Evolutionary conservation across 2,797 vertebrate species (phyloP), one percentile per base, ranked within the genome.

Genomic region (Astyanax mexicanus): DNA sequence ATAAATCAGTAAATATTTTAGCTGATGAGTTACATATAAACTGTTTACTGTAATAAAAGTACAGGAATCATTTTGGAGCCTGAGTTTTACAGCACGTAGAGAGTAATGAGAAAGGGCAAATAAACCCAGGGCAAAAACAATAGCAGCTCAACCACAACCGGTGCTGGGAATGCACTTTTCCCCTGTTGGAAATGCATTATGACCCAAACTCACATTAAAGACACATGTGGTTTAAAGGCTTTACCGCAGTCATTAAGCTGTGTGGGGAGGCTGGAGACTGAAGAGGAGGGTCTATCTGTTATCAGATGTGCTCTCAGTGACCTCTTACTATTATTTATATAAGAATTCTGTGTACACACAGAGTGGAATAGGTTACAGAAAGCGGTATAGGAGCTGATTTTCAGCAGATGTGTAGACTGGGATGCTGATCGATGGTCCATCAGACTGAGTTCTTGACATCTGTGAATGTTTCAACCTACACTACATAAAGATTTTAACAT

Each of bases 41-140:
- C n/a, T 11, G 11, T 75, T 75, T 61, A 29, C 40, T 47, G 25
- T 79, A 80, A 72, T 57, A 49, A 49, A 61, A 78, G 75, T 32
- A 65, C 55, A 54, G 29, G 51, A 55, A 42, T 32, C 15, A 54
- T 32, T 32, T 60, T 55, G 55, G 58, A 55, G 47, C 29, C 44
- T 45, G 55, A 55, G 72, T 74, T 72, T 75, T 72, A 62, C 45
- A 49, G 68, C 51, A 72, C 45, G 49, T 55, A 21, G 82, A 57
- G 64, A 69, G 44, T 17, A 19, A 47, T 45, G 77, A 54, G 19
- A 40, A 78, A 72, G 42, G 55, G 69, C 64, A 75, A 66, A 80
- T 77, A 62, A 67, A 78, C 68, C 57, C 52, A 7, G 29, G 70
- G 73, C 35, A 66, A 70, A 55, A 79, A 69, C 83, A 77, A 81